Base-by-base conservation (phyloP, 1,140 invertebrate genomes). In the Brachionus calyciflorus region DNA sequence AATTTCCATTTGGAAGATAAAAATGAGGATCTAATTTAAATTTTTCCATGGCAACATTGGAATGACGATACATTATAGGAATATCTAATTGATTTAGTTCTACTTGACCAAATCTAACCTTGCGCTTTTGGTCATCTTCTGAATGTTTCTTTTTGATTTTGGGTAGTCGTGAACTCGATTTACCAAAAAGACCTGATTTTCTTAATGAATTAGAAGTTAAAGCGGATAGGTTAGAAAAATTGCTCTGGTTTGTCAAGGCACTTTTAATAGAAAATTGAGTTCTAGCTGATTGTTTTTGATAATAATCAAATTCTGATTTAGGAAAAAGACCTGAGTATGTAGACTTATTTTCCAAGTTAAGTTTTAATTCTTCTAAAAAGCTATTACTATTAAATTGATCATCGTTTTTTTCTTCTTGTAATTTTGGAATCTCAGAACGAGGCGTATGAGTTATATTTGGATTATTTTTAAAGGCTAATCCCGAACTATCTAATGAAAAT, bases 21-120 rank as follows among this genome's bases (percentile, higher is more conserved):
- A 51, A 73, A 28, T 73, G 46, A 37, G 69, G 69, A 73, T 73
- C 37, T 19, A 73, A 33, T 30, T 73, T 73, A 26, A 40, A 73
- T n/a, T 73, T 73, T 73, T 73, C 69, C 30, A 40, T 40, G 6
- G 30, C 69, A n/a, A 73, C 17, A 37, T 49, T 73, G 10, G 69
- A 73, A 41, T 73, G 40, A 3, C 40, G 17, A 65, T 65, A 65
- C 1, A 65, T n/a, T 14, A 37, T 65, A 14, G 60, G 60, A n/a
- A 65, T 65, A 24, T 65, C 60, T 12, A 65, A 24, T 24, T 65
- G 60, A 26, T 24, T 65, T 26, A 65, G 19, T 26, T 65, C 60
- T 44, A 65, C 40, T 65, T 24, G 9, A 0, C 60, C 60, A 44
- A 65, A 65, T 14, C 37, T 17, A 2, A 65, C 60, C 44, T 65